Base-by-base conservation (phyloP, 2,888 invertebrate species). In the Cosmia pyralina region DNA sequence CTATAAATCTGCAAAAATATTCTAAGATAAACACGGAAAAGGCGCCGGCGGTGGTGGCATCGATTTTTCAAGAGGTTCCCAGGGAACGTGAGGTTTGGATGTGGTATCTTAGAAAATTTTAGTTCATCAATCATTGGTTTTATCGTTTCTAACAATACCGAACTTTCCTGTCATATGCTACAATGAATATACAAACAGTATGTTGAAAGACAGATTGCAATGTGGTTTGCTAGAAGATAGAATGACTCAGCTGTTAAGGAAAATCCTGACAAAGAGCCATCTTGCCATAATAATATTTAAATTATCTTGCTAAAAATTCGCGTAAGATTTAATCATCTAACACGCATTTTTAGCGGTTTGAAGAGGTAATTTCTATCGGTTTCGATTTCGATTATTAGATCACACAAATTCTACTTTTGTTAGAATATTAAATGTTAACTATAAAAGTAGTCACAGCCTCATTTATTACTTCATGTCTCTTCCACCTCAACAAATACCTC, bases 1-100 rank as follows among this genome's bases (percentile, higher is more conserved):
- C 86, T 88, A 90, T 90, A 90, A 91, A 91, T 92, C 89, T 90
- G 89, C 87, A 90, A 93, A 93, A 92, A 92, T 93, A 93, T 91
- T 88, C 90, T 83, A 87, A 89, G 88, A 90, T 92, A 93, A 91
- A 93, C 90, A 92, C 86, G 84, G 77, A 80, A 86, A 87, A 88
- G 87, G 85, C 87, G 87, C 88, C 88, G 83, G 84, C 82, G 75
- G 82, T 87, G 87, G 80, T 83, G 77, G 80, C 80, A 79, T 82
- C 73, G 83, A 85, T 85, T 76, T 82, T 75, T 71, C 82, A 85
- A 82, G 74, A 71, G 75, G 48, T 17, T 67, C 5, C 63, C 17
- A 48, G 57, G 62, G 28, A 58, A n/a, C 41, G 64, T 57, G 2
- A 41, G 38, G 0, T 53, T 77, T 75, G 79, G 87, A 88, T 84